Percentiles rank a stretch among this genome's conserved stretches.
Conservation (phyloP, 2,888 invertebrate genomes). For the Netelia virgata region DNA sequence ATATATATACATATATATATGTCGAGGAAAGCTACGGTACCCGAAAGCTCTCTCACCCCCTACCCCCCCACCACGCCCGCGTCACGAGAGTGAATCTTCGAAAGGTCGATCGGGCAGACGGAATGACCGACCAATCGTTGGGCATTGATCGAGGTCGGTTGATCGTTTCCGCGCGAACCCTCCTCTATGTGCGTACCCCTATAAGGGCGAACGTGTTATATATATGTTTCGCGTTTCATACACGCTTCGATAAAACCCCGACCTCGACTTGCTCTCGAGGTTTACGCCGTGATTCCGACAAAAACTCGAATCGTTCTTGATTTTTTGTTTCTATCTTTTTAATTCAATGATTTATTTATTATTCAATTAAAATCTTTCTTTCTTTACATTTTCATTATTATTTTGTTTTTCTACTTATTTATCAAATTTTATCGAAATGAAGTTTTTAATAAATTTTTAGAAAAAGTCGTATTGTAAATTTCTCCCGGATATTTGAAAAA, state of each 20-base stretch:
- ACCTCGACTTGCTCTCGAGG: too few species aligned
- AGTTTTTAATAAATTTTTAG: too few species aligned
- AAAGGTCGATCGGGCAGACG: slow-evolving; percentile 35
- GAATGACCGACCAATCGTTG: slow-evolving; percentile 22
- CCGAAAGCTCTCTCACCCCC: too few species aligned
- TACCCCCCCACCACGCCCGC: too few species aligned
- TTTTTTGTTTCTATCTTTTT: background rate
- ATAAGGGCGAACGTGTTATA: too few species aligned
- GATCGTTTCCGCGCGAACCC: slow-evolving; percentile 19
- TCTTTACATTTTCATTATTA: background rate
- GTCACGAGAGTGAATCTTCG: slow-evolving; percentile 29
- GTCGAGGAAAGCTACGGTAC: too few species aligned
- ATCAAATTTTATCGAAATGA: too few species aligned
- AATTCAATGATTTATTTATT: background rate
- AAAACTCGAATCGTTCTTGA: background rate
- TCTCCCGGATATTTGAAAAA: background rate
- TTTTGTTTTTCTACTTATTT: too few species aligned
- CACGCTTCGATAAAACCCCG: too few species aligned
- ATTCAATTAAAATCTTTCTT: background rate
- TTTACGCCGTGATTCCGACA: background rate
- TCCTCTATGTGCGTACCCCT: background rate
- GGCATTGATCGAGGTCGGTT: slow-evolving; percentile 20
- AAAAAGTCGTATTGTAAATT: background rate
- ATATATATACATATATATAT: too few species aligned
- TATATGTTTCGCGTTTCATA: too few species aligned